phyloP scores from a whole-genome alignment of 92 coral and sea anemone species.

The Bergia puertoricense region DNA sequence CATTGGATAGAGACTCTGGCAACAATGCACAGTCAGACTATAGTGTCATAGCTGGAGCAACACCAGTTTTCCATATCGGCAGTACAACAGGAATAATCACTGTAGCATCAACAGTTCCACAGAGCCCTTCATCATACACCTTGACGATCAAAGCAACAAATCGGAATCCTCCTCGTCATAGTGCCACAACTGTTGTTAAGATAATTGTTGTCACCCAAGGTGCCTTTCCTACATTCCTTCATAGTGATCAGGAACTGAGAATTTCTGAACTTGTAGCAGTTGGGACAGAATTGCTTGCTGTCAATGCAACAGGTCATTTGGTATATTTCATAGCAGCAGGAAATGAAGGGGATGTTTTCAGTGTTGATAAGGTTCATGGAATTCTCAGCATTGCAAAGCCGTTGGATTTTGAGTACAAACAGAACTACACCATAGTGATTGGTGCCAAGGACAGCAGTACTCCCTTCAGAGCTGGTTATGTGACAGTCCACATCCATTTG shows the following conservation, averaged over 20 bases:
- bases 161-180: constrained; percentile 61
- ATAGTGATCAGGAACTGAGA: constrained; percentile 53
- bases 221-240: constrained; percentile 76
- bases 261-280: constrained; percentile 74
- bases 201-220: constrained; percentile 53
- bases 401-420: constrained; percentile 72
- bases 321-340: constrained; percentile 86
- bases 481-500: constrained; percentile 56
- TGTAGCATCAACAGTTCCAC: constrained; percentile 66
- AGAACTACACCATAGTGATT: constrained; percentile 71
- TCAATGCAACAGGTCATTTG: constrained; percentile 88
- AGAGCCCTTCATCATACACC: constrained; percentile 48
- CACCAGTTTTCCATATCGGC: constrained; percentile 59
- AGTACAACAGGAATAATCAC: constrained; percentile 71
- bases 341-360: constrained; percentile 69
- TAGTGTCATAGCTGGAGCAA: constrained; percentile 55
- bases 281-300: constrained; percentile 66
- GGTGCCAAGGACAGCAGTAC: constrained; percentile 83
- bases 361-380: constrained; percentile 71
- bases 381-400: constrained; percentile 59
- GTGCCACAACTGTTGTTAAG: constrained; percentile 71
- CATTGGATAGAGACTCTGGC: constrained; percentile 79
- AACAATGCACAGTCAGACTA: constrained; percentile 84
- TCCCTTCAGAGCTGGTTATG: constrained; percentile 74
- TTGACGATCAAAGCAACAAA: constrained; percentile 78